These are phyloP conservation scores for Enhydra lutris DNA, from an alignment of 2,113 vertebrate genomes.

Conservation along the genomic window DNA sequence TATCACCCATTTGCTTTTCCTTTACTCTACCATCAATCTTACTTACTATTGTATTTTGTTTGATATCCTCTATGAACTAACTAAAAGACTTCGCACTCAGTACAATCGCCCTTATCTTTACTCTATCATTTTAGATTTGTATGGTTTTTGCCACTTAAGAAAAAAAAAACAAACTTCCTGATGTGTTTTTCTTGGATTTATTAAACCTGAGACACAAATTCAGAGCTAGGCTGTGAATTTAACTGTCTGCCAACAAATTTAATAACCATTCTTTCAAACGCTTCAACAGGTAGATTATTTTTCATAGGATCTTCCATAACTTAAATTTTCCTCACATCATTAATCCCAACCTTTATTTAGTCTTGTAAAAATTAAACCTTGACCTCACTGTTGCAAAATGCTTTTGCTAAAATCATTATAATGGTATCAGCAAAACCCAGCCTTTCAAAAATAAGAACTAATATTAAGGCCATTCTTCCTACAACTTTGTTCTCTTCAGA, in stretches of 20 bases:
- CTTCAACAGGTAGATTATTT: not conserved
- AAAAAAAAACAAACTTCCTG: not conserved
- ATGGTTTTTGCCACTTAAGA: not conserved
- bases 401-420: slow-evolving; percentile 11
- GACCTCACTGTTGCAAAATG: not conserved
- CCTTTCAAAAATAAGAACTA: not conserved
- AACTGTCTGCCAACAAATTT: not conserved
- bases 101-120: not conserved
- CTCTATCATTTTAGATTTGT: not conserved
- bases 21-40: not conserved
- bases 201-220: too few species aligned
- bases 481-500: not conserved
- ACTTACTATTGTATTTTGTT: not conserved
- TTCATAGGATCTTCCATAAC: not conserved
- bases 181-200: not conserved
- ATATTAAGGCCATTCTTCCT: not conserved
- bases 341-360: not conserved
- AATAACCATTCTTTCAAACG: not conserved
- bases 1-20: not conserved
- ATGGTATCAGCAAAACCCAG: not conserved
- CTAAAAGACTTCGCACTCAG: not conserved
- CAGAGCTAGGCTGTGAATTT: not conserved
- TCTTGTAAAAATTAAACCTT: slow-evolving; percentile 7
- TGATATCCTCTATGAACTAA: not conserved
- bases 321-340: slow-evolving; percentile 9